phyloP scores from a whole-genome alignment of 1,140 invertebrate species.

The Micrasema minimum region DNA sequence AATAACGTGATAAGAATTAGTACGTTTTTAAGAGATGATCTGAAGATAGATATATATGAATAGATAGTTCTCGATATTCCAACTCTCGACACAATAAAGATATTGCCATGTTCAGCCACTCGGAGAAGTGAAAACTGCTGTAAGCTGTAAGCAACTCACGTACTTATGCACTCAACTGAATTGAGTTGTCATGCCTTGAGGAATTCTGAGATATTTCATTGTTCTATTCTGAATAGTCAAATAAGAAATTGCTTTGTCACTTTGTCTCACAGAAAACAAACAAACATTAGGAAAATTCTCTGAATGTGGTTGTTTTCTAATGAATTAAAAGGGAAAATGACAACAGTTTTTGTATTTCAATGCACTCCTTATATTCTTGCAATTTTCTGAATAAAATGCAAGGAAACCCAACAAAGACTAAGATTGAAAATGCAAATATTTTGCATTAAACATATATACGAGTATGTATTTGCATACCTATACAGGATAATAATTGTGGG shows the following conservation, averaged over 20 bases:
- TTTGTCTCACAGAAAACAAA: background rate
- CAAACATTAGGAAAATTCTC: background rate
- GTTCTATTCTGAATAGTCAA: slow-evolving; percentile 24
- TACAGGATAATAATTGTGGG: too few species aligned
- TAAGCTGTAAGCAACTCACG: slow-evolving; percentile 32
- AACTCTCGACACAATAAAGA: background rate
- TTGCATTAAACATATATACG: too few species aligned
- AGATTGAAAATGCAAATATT: too few species aligned
- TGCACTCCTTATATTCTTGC: background rate
- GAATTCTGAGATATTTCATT: slow-evolving; percentile 24
- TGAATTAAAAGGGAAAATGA: too few species aligned
- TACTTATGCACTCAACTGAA: slow-evolving; percentile 26
- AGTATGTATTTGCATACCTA: too few species aligned
- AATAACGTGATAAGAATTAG: too few species aligned
- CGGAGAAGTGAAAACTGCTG: slow-evolving; percentile 28
- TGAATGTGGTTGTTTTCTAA: too few species aligned
- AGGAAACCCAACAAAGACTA: background rate
- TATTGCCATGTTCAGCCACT: slow-evolving; percentile 10
- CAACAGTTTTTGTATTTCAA: background rate
- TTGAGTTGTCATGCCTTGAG: slow-evolving; percentile 32
- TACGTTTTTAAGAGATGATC: too few species aligned
- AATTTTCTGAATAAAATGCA: background rate
- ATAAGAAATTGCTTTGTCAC: background rate
- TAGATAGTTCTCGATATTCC: too few species aligned
- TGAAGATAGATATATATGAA: too few species aligned